These are phyloP conservation scores for Ornithoptera alexandrae DNA, from an alignment of 2,888 invertebrate species.

Conservation along the genomic window DNA sequence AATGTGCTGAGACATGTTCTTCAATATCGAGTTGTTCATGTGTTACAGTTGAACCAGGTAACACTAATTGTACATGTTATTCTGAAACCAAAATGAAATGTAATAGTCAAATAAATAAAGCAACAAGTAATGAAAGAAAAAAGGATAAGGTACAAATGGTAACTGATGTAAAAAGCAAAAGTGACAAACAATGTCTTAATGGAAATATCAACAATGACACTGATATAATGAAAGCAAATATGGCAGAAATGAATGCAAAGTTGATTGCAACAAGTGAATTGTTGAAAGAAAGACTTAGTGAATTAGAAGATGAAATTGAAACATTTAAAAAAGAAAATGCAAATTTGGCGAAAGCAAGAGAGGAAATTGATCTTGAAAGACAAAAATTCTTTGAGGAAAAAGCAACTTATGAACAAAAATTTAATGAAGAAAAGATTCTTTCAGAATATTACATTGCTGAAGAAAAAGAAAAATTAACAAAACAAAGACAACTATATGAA, in stretches of 20 bases:
- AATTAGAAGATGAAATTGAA: slow-evolving; percentile 83
- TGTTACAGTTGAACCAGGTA: slow-evolving; percentile 53
- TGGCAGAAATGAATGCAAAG: slow-evolving; percentile 71
- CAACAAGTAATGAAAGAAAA: slow-evolving; percentile 34
- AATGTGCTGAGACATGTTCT: slow-evolving; percentile 59
- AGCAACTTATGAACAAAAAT: slow-evolving; percentile 77
- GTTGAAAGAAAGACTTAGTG: slow-evolving; percentile 81
- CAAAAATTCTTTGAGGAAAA: slow-evolving; percentile 82
- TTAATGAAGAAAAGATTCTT: slow-evolving; percentile 83
- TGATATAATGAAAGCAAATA: slow-evolving; percentile 59
- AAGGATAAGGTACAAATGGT: slow-evolving; percentile 32
- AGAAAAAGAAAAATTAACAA: slow-evolving; percentile 84
- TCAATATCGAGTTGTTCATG: slow-evolving; percentile 66
- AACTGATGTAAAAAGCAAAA: slow-evolving; percentile 37
- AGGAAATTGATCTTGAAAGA: slow-evolving; percentile 81
- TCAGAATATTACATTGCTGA: slow-evolving; percentile 84
- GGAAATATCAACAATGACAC: slow-evolving; percentile 51
- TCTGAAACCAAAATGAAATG: slow-evolving; percentile 15
- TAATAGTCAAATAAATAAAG: slow-evolving; percentile 35
- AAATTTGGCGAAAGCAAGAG: slow-evolving; percentile 75
- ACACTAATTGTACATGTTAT: slow-evolving; percentile 27
- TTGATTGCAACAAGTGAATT: slow-evolving; percentile 79
- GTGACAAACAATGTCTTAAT: slow-evolving; percentile 49
- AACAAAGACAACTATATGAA: slow-evolving; percentile 83
- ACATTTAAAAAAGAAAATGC: slow-evolving; percentile 77